Evolutionary conservation across 2,797 vertebrate genomes (phyloP).

Genomic region (Eurystomus glaucurus): DNA sequence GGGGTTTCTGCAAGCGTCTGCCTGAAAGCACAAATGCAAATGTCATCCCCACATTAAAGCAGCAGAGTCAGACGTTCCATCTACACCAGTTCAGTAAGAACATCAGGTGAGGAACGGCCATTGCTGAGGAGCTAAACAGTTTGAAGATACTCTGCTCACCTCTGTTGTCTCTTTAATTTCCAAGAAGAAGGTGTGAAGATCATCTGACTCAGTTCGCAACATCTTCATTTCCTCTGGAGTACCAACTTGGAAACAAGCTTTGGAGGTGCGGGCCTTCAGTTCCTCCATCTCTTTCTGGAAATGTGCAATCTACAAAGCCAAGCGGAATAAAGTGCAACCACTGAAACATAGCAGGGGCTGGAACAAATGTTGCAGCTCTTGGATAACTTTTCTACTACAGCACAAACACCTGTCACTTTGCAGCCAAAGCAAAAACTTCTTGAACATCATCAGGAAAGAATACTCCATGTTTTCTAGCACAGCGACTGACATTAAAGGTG

Average conservation of each 20-base stretch:
- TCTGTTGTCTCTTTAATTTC: constrained; percentile 97
- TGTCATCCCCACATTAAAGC: neutral
- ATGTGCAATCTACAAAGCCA: constrained; percentile 89
- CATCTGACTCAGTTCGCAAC: constrained; percentile 88
- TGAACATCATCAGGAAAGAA: neutral
- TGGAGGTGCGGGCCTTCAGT: constrained; percentile 88
- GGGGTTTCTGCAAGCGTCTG: neutral
- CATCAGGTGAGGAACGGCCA: neutral
- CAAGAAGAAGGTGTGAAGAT: constrained; percentile 90
- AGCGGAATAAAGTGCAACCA: neutral
- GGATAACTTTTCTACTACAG: neutral
- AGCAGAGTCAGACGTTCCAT: neutral
- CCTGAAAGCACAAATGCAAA: neutral
- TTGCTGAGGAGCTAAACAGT: neutral
- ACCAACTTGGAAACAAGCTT: constrained; percentile 91
- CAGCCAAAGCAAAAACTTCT: constrained; percentile 18
- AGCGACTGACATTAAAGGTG: neutral
- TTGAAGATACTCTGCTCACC: constrained; percentile 77
- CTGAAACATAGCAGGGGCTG: neutral
- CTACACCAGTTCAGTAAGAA: neutral
- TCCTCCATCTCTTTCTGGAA: constrained; percentile 97
- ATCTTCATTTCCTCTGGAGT: constrained; percentile 90
- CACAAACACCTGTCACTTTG: neutral
- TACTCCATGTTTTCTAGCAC: neutral
- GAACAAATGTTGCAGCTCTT: neutral